Evolutionary conservation across 2,113 vertebrate species (phyloP).

Genomic region (Colossoma macropomum): DNA sequence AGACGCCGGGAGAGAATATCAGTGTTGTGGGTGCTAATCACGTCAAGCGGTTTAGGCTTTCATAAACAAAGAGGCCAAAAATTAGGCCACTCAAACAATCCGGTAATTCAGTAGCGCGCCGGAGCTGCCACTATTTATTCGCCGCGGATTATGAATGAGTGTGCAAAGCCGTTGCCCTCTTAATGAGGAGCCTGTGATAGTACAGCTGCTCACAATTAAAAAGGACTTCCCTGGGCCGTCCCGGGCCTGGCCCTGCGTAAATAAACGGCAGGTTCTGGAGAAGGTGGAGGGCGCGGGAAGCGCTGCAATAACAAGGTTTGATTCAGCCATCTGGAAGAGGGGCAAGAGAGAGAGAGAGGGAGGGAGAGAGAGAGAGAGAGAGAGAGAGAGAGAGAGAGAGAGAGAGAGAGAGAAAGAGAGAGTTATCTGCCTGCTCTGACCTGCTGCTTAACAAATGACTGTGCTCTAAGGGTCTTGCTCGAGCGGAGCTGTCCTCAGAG

Average conservation of each 20-base stretch:
- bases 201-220: conserved; percentile 80
- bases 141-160: conserved; percentile 67
- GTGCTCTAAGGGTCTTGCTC: conserved; percentile 5
- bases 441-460: conserved; percentile 36
- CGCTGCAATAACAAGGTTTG: conserved; percentile 76
- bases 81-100: conserved; percentile 70
- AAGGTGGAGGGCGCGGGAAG: conserved; percentile 70
- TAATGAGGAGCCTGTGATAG: conserved; percentile 71
- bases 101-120: conserved; percentile 70
- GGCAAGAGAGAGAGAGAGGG: neutral
- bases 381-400: neutral
- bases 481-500: neutral
- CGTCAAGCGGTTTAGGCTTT: conserved; percentile 70
- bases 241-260: conserved; percentile 70
- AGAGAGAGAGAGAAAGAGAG: conserved; percentile 16
- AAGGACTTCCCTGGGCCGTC: conserved; percentile 62
- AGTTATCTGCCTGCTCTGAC: neutral
- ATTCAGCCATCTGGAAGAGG: conserved; percentile 72
- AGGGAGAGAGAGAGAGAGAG: neutral
- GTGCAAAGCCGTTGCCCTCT: conserved; percentile 67
- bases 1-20: conserved; percentile 58
- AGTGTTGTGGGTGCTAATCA: conserved; percentile 76
- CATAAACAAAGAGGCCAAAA: conserved; percentile 71
- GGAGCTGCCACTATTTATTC: conserved; percentile 63
- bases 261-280: conserved; percentile 70